phyloP scores from a whole-genome alignment of 35 echinoderm and acorn worm genomes.

The Lytechinus pictus region DNA sequence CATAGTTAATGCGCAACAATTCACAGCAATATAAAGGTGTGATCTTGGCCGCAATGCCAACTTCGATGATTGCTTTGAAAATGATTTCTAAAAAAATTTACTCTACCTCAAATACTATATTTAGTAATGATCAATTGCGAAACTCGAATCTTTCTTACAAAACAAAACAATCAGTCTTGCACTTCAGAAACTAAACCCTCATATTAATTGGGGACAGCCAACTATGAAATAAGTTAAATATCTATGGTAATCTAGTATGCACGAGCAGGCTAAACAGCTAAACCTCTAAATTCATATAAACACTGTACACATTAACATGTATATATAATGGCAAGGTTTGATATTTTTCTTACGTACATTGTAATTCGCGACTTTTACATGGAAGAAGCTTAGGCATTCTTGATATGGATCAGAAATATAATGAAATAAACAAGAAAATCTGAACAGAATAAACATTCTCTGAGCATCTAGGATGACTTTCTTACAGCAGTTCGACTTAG shows the following conservation, averaged over 20 bases:
- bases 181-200: background rate
- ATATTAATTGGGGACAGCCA: background rate
- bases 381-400: background rate
- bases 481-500: too few relatives aligned
- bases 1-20: too few relatives aligned
- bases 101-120: too few relatives aligned
- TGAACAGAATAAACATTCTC: background rate
- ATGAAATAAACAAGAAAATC: background rate
- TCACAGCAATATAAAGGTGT: too few relatives aligned
- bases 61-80: too few relatives aligned
- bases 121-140: too few relatives aligned
- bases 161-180: too few relatives aligned
- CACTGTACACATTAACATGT: background rate
- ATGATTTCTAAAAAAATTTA: too few relatives aligned
- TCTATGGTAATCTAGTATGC: background rate
- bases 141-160: too few relatives aligned
- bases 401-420: background rate
- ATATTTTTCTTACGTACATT: background rate
- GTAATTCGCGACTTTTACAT: background rate
- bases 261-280: background rate
- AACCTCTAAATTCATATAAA: background rate
- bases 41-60: too few relatives aligned
- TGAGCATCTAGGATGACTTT: too few relatives aligned
- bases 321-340: background rate
- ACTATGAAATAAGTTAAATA: background rate